Evolutionary conservation across 2,888 invertebrate species (phyloP).

Genomic region (Lasioglossum morio): DNA sequence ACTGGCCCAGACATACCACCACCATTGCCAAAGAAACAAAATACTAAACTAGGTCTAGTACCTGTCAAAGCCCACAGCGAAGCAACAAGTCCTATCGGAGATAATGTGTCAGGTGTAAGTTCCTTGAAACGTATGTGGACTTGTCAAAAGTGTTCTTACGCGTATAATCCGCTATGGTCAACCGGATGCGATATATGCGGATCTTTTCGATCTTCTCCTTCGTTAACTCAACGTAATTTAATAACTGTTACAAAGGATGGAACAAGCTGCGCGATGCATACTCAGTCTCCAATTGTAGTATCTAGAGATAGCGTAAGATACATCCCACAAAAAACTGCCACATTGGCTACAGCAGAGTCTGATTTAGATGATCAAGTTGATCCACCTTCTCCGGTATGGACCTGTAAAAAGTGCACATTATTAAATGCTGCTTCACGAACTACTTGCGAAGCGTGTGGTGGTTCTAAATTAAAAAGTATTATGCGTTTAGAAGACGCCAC

Average conservation of each 20-base stretch:
- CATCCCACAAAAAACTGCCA: conserved; percentile 83
- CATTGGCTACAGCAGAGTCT: conserved; percentile 81
- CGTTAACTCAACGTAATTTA: conserved; percentile 88
- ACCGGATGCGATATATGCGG: conserved; percentile 94
- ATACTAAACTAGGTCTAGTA: conserved; percentile 76
- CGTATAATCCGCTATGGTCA: conserved; percentile 93
- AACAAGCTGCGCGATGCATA: conserved; percentile 78
- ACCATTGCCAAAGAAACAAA: conserved; percentile 83
- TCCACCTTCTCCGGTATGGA: conserved; percentile 86
- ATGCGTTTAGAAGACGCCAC: conserved; percentile 88
- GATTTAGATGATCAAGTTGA: conserved; percentile 89
- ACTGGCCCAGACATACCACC: conserved; percentile 83
- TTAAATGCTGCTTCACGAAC: conserved; percentile 90
- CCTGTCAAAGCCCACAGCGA: conserved; percentile 77
- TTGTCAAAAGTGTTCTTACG: conserved; percentile 94
- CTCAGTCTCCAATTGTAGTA: conserved; percentile 82
- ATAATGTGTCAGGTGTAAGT: conserved; percentile 71
- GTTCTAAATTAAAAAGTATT: conserved; percentile 91
- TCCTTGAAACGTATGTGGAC: conserved; percentile 91
- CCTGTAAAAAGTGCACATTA: conserved; percentile 94
- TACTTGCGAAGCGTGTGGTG: conserved; percentile 94
- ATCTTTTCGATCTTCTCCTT: conserved; percentile 87
- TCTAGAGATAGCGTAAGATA: conserved; percentile 83
- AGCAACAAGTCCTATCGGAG: conserved; percentile 80
- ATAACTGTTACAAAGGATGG: conserved; percentile 89